Percentiles rank a stretch among this genome's conserved stretches.
Evolutionary conservation across 1,140 invertebrate genomes (phyloP).

Genomic region (Drosophila kohkoa): DNA sequence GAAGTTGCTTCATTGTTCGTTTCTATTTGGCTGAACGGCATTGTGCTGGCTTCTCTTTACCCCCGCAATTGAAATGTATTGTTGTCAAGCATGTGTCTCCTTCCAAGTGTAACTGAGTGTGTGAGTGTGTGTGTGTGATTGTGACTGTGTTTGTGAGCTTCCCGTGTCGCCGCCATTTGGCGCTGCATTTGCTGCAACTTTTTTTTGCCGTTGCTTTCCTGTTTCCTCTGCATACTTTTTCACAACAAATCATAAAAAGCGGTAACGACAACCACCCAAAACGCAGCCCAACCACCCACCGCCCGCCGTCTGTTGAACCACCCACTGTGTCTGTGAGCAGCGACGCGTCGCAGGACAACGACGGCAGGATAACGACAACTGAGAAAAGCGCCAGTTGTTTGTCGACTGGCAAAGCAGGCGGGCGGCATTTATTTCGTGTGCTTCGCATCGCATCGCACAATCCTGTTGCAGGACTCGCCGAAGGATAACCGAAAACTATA

Average conservation of each 20-base stretch:
- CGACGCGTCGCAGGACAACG: slow-evolving; percentile 52
- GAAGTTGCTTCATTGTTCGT: slow-evolving; percentile 29
- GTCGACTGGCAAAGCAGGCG: slow-evolving; percentile 76
- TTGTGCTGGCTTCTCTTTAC: slow-evolving; percentile 1
- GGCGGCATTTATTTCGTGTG: slow-evolving; percentile 52
- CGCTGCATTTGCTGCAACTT: slow-evolving; percentile 61
- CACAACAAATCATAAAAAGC: slow-evolving; percentile 82
- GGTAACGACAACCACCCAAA: slow-evolving; percentile 39
- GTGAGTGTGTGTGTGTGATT: too few relatives aligned
- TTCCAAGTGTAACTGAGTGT: slow-evolving; percentile 11
- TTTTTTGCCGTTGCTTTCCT: slow-evolving; percentile 60
- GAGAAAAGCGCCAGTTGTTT: slow-evolving; percentile 70
- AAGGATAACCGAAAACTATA: slow-evolving; percentile 27
- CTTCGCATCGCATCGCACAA: background rate
- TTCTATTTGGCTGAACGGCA: slow-evolving; percentile 32
- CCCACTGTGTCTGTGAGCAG: slow-evolving; percentile 33
- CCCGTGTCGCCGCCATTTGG: slow-evolving; percentile 63
- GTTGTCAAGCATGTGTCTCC: slow-evolving; percentile 49
- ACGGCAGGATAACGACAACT: slow-evolving; percentile 44
- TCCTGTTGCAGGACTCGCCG: slow-evolving; percentile 9
- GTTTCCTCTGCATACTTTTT: slow-evolving; percentile 78
- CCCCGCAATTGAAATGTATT: slow-evolving; percentile 43
- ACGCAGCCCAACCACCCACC: slow-evolving; percentile 32
- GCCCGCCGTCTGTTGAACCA: slow-evolving; percentile 23
- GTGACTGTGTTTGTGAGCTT: slow-evolving; percentile 26